Evolutionary conservation across 2,797 vertebrate species (phyloP).

Genomic region (Centropyge bicolor): DNA sequence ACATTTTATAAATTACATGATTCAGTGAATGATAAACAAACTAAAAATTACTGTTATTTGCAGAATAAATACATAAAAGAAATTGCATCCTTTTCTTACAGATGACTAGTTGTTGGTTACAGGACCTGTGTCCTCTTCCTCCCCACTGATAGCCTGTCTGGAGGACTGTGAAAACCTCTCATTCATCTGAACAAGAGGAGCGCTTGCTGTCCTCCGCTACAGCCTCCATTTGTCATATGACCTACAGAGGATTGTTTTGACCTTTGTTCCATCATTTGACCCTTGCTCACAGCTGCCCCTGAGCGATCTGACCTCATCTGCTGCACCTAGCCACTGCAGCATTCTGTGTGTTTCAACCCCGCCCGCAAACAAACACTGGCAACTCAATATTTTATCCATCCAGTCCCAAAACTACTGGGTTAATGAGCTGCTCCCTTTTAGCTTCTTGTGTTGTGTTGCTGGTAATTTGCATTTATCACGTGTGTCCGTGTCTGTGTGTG

Average conservation of each 20-base stretch:
- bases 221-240: conserved; percentile 39
- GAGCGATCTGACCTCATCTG: conserved; percentile 63
- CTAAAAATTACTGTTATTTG: neutral
- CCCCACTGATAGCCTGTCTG: neutral
- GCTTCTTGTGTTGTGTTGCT: conserved; percentile 40
- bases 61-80: neutral
- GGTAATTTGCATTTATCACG: conserved; percentile 35
- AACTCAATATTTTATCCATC: conserved; percentile 41
- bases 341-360: conserved; percentile 7
- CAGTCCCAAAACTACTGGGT: conserved; percentile 36
- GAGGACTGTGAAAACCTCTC: conserved; percentile 12
- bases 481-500: neutral
- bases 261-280: conserved; percentile 63
- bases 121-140: neutral
- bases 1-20: neutral
- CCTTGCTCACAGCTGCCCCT: conserved; percentile 49
- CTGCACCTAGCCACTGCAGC: conserved; percentile 13
- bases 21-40: neutral
- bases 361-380: conserved; percentile 30
- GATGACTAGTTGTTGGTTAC: neutral
- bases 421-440: conserved; percentile 62
- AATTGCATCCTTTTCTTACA: neutral
- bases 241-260: conserved; percentile 47
- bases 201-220: conserved; percentile 28
- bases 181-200: conserved; percentile 21